Conservation (phyloP, 2,113 vertebrate genomes). For the Hystrix cristata region DNA sequence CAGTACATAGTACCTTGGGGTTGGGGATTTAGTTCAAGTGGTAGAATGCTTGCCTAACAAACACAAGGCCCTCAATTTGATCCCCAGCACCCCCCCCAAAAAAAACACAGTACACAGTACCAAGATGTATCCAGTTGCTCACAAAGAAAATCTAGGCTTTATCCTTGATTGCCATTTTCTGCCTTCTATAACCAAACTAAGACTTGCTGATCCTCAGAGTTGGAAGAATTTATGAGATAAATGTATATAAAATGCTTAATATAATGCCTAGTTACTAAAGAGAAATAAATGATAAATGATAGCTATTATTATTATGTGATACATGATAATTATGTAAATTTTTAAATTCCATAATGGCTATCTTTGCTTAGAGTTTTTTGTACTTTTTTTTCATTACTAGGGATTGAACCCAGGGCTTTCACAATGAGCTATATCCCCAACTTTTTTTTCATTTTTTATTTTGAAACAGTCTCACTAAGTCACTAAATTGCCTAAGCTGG, state of each 20-base stretch:
- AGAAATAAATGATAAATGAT: background rate
- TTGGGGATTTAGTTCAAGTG: too few relatives aligned
- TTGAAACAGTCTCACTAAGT: background rate
- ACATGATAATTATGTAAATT: background rate
- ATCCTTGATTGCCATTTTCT: conserved; percentile 7
- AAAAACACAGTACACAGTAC: background rate
- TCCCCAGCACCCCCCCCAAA: too few relatives aligned
- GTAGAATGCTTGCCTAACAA: too few relatives aligned
- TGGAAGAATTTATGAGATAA: background rate
- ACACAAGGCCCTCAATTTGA: too few relatives aligned
- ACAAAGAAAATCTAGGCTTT: background rate
- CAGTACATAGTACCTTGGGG: background rate
- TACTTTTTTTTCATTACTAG: background rate
- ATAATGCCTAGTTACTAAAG: conserved; percentile 24
- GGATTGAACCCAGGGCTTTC: background rate
- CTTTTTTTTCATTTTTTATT: background rate
- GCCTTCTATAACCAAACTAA: background rate
- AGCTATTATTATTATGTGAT: conserved; percentile 11
- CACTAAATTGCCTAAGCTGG: background rate
- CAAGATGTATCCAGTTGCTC: background rate
- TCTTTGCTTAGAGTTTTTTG: background rate
- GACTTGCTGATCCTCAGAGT: background rate
- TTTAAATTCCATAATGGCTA: conserved; percentile 5
- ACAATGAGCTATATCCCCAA: background rate
- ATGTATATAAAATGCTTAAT: conserved; percentile 14